These are phyloP conservation scores for Gadus macrocephalus DNA, from an alignment of 2,113 vertebrate genomes.

Conservation along the genomic window DNA sequence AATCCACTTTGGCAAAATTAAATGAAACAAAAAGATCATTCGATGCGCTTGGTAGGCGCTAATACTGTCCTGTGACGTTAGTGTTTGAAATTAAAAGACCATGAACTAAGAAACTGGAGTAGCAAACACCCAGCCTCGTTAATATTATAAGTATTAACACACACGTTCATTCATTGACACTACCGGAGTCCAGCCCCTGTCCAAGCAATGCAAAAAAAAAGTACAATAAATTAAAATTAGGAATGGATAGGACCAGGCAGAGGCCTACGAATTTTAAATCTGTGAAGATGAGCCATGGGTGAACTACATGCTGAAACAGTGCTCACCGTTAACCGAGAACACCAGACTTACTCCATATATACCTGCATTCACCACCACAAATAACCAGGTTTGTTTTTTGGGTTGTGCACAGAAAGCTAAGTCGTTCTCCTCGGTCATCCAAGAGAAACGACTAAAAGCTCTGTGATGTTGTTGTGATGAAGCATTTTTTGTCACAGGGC, in stretches of 20 bases:
- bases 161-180: slow-evolving; percentile 47
- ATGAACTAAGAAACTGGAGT: slow-evolving; percentile 4
- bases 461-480: too few relatives aligned
- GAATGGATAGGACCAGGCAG: slow-evolving; percentile 6
- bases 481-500: not conserved
- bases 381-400: too few relatives aligned
- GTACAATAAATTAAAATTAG: not conserved
- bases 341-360: too few relatives aligned
- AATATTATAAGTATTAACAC: slow-evolving; percentile 22
- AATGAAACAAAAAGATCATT: not conserved
- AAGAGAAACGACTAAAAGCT: too few relatives aligned
- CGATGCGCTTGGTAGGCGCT: slow-evolving; percentile 1
- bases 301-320: not conserved
- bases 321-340: slow-evolving; percentile 6
- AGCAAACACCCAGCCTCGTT: slow-evolving; percentile 24
- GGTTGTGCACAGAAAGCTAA: too few relatives aligned
- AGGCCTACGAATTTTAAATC: slow-evolving; percentile 23
- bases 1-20: slow-evolving; percentile 10
- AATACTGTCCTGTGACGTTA: slow-evolving; percentile 4
- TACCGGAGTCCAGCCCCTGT: slow-evolving; percentile 59
- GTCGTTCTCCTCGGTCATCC: too few relatives aligned
- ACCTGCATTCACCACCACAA: too few relatives aligned
- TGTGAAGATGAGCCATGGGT: slow-evolving; percentile 18
- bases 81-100: slow-evolving; percentile 14
- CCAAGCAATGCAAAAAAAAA: slow-evolving; percentile 14